These are phyloP conservation scores for Knipowitschia caucasica DNA, from an alignment of 2,797 vertebrate species.

Conservation along the genomic window DNA sequence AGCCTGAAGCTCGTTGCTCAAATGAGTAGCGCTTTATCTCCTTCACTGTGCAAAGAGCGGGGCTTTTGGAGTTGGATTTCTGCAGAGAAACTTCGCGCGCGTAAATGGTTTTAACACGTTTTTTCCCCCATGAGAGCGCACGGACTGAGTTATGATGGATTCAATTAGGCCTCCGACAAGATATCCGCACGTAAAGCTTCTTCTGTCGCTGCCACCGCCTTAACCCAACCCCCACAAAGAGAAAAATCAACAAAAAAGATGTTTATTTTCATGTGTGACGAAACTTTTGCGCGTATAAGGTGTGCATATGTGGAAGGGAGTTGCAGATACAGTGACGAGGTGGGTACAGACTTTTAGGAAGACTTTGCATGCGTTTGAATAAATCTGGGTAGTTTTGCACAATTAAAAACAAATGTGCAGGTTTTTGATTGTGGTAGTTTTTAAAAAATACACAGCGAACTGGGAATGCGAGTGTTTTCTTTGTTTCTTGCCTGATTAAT, in stretches of 20 bases:
- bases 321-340: too few relatives aligned
- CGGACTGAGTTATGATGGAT: neutral
- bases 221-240: slow-evolving; percentile 70
- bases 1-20: slow-evolving; percentile 77
- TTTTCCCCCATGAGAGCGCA: neutral
- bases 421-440: neutral
- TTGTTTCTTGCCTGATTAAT: slow-evolving; percentile 3
- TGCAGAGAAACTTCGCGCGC: neutral
- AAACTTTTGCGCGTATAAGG: too few relatives aligned
- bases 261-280: slow-evolving; percentile 72
- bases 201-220: slow-evolving; percentile 17
- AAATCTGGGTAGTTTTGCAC: neutral
- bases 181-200: slow-evolving; percentile 21
- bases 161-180: slow-evolving; percentile 1
- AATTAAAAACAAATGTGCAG: neutral
- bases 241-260: slow-evolving; percentile 63
- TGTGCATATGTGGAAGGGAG: too few relatives aligned
- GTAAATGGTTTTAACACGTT: neutral
- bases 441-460: neutral
- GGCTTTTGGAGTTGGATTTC: too few relatives aligned
- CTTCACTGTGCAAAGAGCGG: neutral
- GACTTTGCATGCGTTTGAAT: too few relatives aligned
- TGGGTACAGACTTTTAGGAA: too few relatives aligned
- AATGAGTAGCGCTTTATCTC: neutral
- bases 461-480: neutral